Percentiles rank a stretch among this genome's conserved stretches.
These are phyloP conservation scores for Phoeniculus purpureus DNA, from an alignment of 2,797 vertebrate species.

Conservation along the genomic window DNA sequence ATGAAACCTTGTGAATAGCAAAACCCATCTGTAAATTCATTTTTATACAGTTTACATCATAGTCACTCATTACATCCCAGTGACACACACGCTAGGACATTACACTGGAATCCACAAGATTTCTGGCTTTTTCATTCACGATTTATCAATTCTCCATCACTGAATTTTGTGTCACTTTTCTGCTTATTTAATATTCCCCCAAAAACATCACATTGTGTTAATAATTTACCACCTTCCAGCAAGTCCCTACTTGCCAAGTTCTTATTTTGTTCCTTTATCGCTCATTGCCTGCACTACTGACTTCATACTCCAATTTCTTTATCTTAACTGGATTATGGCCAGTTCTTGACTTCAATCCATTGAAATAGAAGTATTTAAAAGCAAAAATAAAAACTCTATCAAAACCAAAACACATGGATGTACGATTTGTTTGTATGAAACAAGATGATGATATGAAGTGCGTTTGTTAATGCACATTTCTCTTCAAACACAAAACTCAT, in stretches of 20 bases:
- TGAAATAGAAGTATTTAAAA: neutral
- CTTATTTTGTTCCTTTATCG: neutral
- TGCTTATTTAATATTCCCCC: neutral
- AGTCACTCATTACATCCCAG: neutral
- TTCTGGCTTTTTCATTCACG: neutral
- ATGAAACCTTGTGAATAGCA: neutral
- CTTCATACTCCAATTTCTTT: neutral
- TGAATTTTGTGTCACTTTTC: neutral
- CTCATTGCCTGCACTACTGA: neutral
- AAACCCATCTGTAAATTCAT: neutral
- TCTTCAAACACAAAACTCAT: neutral
- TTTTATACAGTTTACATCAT: neutral
- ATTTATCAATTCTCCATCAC: neutral
- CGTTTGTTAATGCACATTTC: neutral
- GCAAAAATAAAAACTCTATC: fast-evolving
- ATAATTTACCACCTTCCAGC: neutral
- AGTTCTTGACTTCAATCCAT: neutral
- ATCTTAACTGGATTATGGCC: neutral
- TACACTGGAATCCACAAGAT: neutral
- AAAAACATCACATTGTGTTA: neutral
- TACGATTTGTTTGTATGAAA: neutral
- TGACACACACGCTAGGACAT: neutral
- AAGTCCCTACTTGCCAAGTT: neutral
- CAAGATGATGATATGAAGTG: neutral
- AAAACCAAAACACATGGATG: neutral